Base-by-base conservation (phyloP, 2,888 invertebrate species). In the Nebria salina region DNA sequence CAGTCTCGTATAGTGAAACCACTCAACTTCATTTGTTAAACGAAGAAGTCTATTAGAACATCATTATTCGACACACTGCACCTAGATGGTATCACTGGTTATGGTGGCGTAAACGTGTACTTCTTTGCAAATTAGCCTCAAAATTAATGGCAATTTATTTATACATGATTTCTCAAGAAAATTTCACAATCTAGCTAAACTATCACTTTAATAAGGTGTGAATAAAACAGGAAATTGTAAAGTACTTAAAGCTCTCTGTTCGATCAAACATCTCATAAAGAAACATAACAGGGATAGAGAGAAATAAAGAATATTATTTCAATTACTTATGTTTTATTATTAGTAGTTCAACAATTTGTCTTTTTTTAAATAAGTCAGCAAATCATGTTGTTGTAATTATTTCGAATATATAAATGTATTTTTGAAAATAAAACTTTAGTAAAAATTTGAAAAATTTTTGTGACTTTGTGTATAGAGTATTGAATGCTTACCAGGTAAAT, bases 11-110 rank as follows among this genome's bases (percentile, higher is more conserved):
- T 66, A 26, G 79, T 79, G 42, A 79, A 54, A 79, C 79, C 66
- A 74, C 79, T 79, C 79, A 54, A 68, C 74, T 79, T 75, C 79
- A 79, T 79, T 79, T 79, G 74, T 77, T 72, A 25, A 77, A 65
- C 75, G 75, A 74, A 79, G 79, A 74, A 65, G 79, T 79, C 75
- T 79, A 79, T 79, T 79, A 79, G 13, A 8, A 54, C 54, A 25
- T 26, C 42, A 41, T 73, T 41, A 41, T 73, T 41, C 73, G 42
- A 42, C 42, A 41, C 42, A 15, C 41, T 41, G 41, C 73, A 15
- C 15, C 9, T 41, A 73, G 11, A 42, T 73, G 73, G 73, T 34
- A 41, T 15, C 73, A 73, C 34, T 15, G 41, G 73, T 34, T 25
- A 13, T 70, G 13, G 13, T 8, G 13, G 54, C 54, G 54, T 54